A percentile compares a stretch with the other conserved stretches of the same genome.
phyloP scores from a whole-genome alignment of 2,888 invertebrate genomes.

The Campaea margaritaria region DNA sequence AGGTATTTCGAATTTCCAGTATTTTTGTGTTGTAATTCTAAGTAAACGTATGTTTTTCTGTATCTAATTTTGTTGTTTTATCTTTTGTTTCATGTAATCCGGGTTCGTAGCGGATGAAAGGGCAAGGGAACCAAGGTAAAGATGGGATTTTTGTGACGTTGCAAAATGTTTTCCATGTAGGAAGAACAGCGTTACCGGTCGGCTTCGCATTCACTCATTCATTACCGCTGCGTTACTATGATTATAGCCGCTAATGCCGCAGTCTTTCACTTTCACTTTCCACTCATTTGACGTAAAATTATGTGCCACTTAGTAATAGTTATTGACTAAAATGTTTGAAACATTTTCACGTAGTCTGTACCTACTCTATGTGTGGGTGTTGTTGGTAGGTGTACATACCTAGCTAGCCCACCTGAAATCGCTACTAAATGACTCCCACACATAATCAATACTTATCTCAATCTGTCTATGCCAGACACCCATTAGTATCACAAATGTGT shows the following conservation, averaged over 20 bases:
- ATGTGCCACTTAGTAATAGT: conserved; percentile 8
- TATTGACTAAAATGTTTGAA: conserved; percentile 9
- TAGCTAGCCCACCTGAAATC: conserved; percentile 40
- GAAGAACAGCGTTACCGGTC: conserved; percentile 72
- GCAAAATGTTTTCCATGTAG: conserved; percentile 74
- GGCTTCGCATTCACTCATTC: conserved; percentile 64
- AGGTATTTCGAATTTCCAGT: conserved; percentile 87
- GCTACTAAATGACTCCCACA: conserved; percentile 50
- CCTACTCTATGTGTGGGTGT: conserved; percentile 41
- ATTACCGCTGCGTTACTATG: conserved; percentile 50
- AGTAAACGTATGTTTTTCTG: conserved; percentile 42
- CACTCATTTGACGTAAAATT: conserved; percentile 46
- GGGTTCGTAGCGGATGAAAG: conserved; percentile 91
- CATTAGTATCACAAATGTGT: not conserved
- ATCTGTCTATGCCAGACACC: conserved; percentile 10
- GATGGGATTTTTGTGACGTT: conserved; percentile 77
- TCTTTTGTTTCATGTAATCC: conserved; percentile 85
- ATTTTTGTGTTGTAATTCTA: conserved; percentile 58
- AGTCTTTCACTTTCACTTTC: conserved; percentile 61
- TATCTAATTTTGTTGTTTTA: conserved; percentile 59
- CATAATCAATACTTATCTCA: conserved; percentile 48
- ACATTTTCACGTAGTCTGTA: conserved; percentile 19
- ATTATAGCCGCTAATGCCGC: conserved; percentile 58
- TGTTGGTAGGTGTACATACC: conserved; percentile 26
- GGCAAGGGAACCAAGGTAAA: conserved; percentile 93